phyloP scores from a whole-genome alignment of 2,113 vertebrate genomes.

The Phyllopteryx taeniolatus region DNA sequence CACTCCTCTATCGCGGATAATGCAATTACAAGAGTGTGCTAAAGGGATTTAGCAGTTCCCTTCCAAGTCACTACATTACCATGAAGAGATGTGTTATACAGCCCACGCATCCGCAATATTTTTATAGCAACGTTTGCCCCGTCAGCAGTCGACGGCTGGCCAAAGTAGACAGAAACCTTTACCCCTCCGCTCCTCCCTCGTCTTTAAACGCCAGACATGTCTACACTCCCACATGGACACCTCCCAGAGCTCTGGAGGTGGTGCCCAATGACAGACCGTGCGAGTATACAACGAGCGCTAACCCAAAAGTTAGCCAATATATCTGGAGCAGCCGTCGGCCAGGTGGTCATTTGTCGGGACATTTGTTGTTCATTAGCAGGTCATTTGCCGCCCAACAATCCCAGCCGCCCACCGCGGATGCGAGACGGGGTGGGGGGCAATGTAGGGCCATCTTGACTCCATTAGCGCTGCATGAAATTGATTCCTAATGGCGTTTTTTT shows the following conservation, averaged over 20 bases:
- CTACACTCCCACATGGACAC: constrained; percentile 48
- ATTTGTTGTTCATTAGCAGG: constrained; percentile 39
- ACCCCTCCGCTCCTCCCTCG: constrained; percentile 10
- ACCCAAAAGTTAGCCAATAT: background rate
- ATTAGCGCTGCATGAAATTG: constrained; percentile 62
- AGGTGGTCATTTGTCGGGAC: constrained; percentile 23
- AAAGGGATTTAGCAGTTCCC: constrained; percentile 52
- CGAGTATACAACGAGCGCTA: constrained; percentile 2
- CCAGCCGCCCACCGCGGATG: background rate
- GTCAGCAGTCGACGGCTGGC: constrained; percentile 46
- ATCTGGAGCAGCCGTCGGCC: constrained; percentile 26
- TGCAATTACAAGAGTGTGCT: constrained; percentile 60
- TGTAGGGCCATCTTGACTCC: constrained; percentile 53
- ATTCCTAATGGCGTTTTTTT: constrained; percentile 57
- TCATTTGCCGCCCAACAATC: constrained; percentile 11
- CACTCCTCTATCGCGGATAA: constrained; percentile 56
- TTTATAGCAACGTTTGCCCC: constrained; percentile 10
- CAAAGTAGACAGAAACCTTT: constrained; percentile 47
- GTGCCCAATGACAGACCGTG: constrained; percentile 3
- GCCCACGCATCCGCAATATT: constrained; percentile 3
- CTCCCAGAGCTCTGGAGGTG: constrained; percentile 46
- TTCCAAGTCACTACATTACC: constrained; percentile 51
- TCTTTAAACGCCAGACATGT: constrained; percentile 49
- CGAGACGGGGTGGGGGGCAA: background rate
- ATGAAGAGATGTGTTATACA: constrained; percentile 36